Evolutionary conservation across 2,888 invertebrate genomes (phyloP), one percentile per base, ranked within the genome.

Genomic region (Koerneria pararmatus): DNA sequence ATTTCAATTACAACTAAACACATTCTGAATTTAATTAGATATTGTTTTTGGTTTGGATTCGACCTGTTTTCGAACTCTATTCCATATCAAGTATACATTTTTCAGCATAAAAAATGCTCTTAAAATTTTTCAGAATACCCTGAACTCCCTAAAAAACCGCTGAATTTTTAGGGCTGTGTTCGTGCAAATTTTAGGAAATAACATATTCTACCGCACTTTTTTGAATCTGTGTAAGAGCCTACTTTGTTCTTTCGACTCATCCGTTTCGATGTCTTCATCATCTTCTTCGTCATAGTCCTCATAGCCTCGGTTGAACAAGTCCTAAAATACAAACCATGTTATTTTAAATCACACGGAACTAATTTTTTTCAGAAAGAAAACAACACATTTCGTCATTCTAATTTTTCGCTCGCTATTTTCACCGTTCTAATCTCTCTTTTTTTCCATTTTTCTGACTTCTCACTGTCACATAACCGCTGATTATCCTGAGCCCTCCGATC

Each of bases 201-300:
- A n/a, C n/a, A n/a, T n/a, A n/a, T n/a, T n/a, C n/a, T n/a, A n/a
- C n/a, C n/a, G n/a, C n/a, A n/a, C n/a, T n/a, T n/a, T 62, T 34
- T 22, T 22, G 22, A 19, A 11, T 8, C 29, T 32, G 5, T n/a
- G 53, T 22, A 8, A 8, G 53, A 53, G 15, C 24, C 11, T n/a
- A 27, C 69, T 65, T 41, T 64, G 54, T 22, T 24, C 63, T 19
- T n/a, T 37, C n/a, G n/a, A 37, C 22, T 66, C 70, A 48, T 64
- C 71, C 4, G 53, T 70, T 11, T 71, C 71, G 19, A 72, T 72
- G 48, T 75, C 72, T 41, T 74, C 72, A 31, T 74, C 65, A 53
- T 68, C 68, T 15, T 67, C 60, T 60, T 65, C 60, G 29, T 69
- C 69, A 29, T 75, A 73, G 15, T 69, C 70, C 3, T 74, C 78